Conservation (phyloP, 2,113 vertebrate genomes). For the Vimba vimba region DNA sequence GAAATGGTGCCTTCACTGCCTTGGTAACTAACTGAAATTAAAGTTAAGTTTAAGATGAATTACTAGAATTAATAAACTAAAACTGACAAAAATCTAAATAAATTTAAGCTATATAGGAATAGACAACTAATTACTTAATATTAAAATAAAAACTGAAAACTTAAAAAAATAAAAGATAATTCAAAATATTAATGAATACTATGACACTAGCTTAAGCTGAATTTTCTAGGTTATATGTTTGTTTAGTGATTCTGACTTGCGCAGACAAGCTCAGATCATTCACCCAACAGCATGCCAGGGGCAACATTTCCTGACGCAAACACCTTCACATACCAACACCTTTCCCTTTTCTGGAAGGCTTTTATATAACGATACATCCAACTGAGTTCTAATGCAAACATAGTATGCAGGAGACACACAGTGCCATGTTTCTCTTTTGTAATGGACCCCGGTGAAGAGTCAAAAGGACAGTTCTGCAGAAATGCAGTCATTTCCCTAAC, state of each 20-base stretch:
- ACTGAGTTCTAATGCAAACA: slow-evolving; percentile 15
- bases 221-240: too few species aligned
- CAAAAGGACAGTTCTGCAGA: slow-evolving; percentile 30
- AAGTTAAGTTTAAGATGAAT: neutral
- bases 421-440: neutral
- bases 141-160: neutral
- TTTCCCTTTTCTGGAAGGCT: neutral
- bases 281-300: neutral
- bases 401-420: neutral
- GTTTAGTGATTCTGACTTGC: neutral
- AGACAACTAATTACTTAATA: too few species aligned
- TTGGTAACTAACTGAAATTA: neutral
- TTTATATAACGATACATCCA: neutral
- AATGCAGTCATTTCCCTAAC: slow-evolving; percentile 46
- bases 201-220: neutral
- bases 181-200: neutral
- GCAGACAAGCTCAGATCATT: neutral
- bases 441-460: slow-evolving; percentile 11
- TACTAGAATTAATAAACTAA: neutral
- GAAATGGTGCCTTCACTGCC: neutral
- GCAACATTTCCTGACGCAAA: slow-evolving; percentile 7
- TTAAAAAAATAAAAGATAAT: neutral
- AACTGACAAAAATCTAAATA: too few species aligned
- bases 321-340: neutral
- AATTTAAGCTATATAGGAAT: too few species aligned